These are phyloP conservation scores for Syritta pipiens DNA, from an alignment of 2,888 invertebrate genomes.

Conservation along the genomic window DNA sequence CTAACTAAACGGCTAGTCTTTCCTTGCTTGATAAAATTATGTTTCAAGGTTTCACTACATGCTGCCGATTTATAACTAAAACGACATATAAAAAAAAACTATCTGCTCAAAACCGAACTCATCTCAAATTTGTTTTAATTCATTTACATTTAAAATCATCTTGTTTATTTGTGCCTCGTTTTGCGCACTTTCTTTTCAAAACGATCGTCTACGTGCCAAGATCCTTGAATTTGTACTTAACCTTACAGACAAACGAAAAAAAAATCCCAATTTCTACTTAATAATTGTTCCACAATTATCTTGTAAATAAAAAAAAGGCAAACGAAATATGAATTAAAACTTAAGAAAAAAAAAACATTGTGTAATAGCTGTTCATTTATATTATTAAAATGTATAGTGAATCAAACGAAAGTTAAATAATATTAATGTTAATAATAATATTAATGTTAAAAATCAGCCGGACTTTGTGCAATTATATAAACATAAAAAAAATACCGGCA, in stretches of 20 bases:
- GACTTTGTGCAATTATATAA: constrained; percentile 57
- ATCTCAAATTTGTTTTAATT: not conserved
- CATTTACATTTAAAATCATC: not conserved
- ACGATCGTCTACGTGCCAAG: constrained; percentile 37
- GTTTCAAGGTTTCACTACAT: no score
- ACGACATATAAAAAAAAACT: no score
- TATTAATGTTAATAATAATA: constrained; percentile 12
- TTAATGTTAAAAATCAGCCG: constrained; percentile 29
- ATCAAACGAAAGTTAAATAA: constrained; percentile 21
- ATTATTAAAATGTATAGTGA: constrained; percentile 29
- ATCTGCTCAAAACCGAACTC: no score
- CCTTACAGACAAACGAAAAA: not conserved
- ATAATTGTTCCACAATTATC: constrained; percentile 1
- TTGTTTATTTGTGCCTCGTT: no score
- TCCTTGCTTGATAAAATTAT: no score
- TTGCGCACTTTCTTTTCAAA: not conserved
- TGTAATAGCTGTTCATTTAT: constrained; percentile 30
- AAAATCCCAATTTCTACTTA: constrained; percentile 3
- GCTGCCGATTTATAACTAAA: no score
- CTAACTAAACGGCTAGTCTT: no score
- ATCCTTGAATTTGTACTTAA: constrained; percentile 24
- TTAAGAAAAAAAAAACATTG: constrained; percentile 11
- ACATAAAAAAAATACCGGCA: constrained; percentile 30
- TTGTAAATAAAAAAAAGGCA: constrained; percentile 30
- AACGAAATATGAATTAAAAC: not conserved